Conservation (phyloP, 2,888 invertebrate genomes). For the Psylliodes chrysocephalus region DNA sequence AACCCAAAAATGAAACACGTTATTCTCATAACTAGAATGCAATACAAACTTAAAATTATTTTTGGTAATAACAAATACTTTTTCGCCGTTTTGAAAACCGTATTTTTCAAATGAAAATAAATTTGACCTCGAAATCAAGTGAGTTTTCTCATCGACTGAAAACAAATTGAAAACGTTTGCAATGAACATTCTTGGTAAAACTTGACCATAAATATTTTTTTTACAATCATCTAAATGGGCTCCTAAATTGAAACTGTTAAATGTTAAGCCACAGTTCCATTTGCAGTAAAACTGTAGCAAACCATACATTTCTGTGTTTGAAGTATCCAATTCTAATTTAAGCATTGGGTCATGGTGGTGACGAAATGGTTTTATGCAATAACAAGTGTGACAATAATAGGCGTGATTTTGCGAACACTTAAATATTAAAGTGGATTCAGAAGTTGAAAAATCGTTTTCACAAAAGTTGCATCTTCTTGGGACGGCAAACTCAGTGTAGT, state of each 20-base stretch:
- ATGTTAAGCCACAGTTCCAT: background rate
- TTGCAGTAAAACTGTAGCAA: slow-evolving; percentile 1
- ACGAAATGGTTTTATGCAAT: too few species aligned
- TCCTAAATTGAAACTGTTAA: background rate
- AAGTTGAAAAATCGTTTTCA: slow-evolving; percentile 1
- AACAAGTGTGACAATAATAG: too few species aligned
- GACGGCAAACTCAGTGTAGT: too few species aligned
- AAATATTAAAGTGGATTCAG: background rate
- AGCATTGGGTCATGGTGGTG: too few species aligned
- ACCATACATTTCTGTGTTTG: background rate
- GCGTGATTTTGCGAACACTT: too few species aligned
- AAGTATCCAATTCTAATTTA: too few species aligned
- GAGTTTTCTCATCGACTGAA: too few species aligned
- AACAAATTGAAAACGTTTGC: too few species aligned
- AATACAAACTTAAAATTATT: slow-evolving; percentile 9
- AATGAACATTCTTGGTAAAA: too few species aligned
- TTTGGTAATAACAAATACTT: background rate
- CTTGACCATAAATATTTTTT: background rate
- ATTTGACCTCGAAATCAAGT: too few species aligned
- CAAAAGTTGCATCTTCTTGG: slow-evolving; percentile 9
- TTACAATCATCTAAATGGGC: slow-evolving; percentile 1
- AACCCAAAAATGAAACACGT: slow-evolving; percentile 6
- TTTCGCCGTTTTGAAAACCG: too few species aligned
- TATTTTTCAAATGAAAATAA: too few species aligned
- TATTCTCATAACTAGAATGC: slow-evolving; percentile 1